Evolutionary conservation across 2,888 invertebrate genomes (phyloP).

Genomic region (Ophion ellenae): DNA sequence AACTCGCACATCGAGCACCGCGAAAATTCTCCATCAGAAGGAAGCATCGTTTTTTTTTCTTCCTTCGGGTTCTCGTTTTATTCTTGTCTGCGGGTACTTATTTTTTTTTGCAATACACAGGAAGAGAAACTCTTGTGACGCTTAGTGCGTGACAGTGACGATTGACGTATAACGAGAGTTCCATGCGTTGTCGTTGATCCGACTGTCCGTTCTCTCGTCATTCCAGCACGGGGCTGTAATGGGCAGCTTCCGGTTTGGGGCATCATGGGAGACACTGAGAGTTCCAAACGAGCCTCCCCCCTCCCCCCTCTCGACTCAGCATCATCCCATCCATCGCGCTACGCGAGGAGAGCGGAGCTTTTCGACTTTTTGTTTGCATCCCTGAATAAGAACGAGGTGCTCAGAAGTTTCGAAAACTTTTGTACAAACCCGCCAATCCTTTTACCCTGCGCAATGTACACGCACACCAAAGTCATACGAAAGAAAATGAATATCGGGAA

Average conservation of each 20-base stretch:
- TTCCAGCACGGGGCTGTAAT: slow-evolving; percentile 72
- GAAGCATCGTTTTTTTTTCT: slow-evolving; percentile 15
- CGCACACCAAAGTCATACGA: neutral
- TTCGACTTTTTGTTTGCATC: slow-evolving; percentile 16
- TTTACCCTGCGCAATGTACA: neutral
- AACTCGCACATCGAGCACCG: neutral
- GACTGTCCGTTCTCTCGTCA: slow-evolving; percentile 74
- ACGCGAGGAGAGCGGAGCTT: slow-evolving; percentile 16
- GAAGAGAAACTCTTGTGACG: slow-evolving; percentile 28
- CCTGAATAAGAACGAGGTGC: neutral
- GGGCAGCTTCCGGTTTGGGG: slow-evolving; percentile 76
- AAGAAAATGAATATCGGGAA: neutral
- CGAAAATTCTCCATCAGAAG: neutral
- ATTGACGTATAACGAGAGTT: slow-evolving; percentile 66
- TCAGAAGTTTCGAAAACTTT: neutral
- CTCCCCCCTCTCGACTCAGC: slow-evolving; percentile 11
- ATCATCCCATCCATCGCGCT: slow-evolving; percentile 41
- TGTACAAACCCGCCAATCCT: neutral
- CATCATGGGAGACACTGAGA: slow-evolving; percentile 72
- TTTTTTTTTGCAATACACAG: neutral
- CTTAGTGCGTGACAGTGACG: slow-evolving; percentile 60
- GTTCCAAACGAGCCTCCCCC: slow-evolving; percentile 24
- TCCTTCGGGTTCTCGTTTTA: neutral
- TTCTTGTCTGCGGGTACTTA: neutral
- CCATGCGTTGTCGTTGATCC: slow-evolving; percentile 72